phyloP scores from a whole-genome alignment of 2,888 invertebrate genomes.

The Epinotia demarniana region DNA sequence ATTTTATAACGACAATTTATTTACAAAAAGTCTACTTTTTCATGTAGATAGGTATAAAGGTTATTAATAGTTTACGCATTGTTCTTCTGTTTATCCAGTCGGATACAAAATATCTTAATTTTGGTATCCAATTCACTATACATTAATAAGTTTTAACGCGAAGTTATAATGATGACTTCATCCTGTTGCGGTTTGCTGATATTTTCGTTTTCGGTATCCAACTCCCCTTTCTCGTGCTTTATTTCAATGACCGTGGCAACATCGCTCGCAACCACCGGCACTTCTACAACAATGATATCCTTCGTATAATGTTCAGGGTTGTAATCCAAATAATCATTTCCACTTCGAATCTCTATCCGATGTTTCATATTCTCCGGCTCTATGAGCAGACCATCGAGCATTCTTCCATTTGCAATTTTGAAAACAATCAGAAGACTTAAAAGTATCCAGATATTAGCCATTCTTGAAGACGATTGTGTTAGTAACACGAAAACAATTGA shows the following conservation, averaged over 20 bases:
- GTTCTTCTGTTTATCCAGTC: background rate
- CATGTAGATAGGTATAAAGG: background rate
- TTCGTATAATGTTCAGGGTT: conserved; percentile 55
- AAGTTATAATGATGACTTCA: conserved; percentile 35
- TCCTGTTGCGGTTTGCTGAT: background rate
- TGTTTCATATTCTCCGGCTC: conserved; percentile 68
- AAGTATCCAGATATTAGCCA: conserved; percentile 60
- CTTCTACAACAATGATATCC: conserved; percentile 47
- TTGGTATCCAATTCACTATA: background rate
- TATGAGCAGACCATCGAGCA: conserved; percentile 62
- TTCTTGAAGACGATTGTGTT: conserved; percentile 51
- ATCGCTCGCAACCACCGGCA: conserved; percentile 41
- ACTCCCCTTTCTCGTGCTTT: conserved; percentile 26
- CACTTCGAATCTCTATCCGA: conserved; percentile 54
- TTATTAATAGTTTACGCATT: background rate
- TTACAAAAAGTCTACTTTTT: background rate
- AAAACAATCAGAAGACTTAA: conserved; percentile 56
- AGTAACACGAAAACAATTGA: conserved; percentile 46
- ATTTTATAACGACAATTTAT: background rate
- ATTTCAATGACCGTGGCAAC: conserved; percentile 48
- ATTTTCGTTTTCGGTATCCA: conserved; percentile 11
- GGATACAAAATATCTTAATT: background rate
- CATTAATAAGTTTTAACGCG: background rate
- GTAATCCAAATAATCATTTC: conserved; percentile 72
- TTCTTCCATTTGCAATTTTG: conserved; percentile 51